Evolutionary conservation across 1,140 invertebrate genomes (phyloP).

Genomic region (Drosophila mayri): DNA sequence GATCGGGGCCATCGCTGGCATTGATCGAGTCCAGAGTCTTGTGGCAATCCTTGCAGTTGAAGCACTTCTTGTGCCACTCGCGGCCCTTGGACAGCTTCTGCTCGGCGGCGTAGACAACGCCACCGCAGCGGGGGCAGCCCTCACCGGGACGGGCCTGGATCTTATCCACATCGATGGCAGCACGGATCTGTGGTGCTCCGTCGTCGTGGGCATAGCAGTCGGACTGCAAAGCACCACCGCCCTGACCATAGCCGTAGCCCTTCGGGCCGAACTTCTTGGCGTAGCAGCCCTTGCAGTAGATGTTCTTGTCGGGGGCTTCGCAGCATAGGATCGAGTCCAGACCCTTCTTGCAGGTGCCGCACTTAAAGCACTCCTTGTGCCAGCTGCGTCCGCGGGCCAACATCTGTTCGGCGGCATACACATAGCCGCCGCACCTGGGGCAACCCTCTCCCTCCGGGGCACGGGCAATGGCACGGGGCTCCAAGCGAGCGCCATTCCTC

Average conservation of each 20-base stretch:
- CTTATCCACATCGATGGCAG: constrained; percentile 91
- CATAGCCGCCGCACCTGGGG: constrained; percentile 95
- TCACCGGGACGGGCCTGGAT: constrained; percentile 93
- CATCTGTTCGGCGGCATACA: constrained; percentile 98
- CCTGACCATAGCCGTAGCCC: constrained; percentile 97
- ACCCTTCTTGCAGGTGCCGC: constrained; percentile 96
- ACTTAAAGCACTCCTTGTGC: constrained; percentile 98
- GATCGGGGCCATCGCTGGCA: constrained; percentile 95
- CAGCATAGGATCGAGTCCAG: constrained; percentile 98
- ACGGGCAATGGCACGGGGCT: constrained; percentile 91
- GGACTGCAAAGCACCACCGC: constrained; percentile 95
- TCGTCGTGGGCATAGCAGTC: constrained; percentile 86
- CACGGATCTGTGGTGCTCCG: constrained; percentile 83
- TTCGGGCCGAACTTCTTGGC: constrained; percentile 97
- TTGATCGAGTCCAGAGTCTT: constrained; percentile 97
- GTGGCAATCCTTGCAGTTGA: constrained; percentile 97
- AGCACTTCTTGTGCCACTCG: constrained; percentile 99
- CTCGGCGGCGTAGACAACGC: constrained; percentile 95
- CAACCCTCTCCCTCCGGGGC: constrained; percentile 95
- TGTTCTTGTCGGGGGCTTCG: constrained; percentile 97
- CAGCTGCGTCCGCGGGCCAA: constrained; percentile 95
- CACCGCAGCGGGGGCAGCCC: constrained; percentile 95
- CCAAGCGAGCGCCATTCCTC: constrained; percentile 85
- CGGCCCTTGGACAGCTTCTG: constrained; percentile 94
- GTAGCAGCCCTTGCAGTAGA: constrained; percentile 99